Base-by-base conservation (phyloP, 53 echinoderm and acorn worm species). In the Hippasteria phrygiana region DNA sequence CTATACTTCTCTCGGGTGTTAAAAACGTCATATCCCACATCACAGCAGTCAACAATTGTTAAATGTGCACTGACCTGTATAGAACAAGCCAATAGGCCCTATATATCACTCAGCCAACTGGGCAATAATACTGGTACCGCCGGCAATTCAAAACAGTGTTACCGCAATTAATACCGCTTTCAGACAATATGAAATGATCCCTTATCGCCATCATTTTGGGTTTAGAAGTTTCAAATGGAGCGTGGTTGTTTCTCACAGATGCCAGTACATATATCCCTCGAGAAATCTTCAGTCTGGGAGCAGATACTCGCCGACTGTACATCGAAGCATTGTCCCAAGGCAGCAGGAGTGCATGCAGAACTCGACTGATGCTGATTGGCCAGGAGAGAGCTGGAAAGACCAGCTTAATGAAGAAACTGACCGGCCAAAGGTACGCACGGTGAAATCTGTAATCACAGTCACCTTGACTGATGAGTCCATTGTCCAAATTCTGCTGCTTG, bases 341-440 rank as follows among this genome's bases (percentile, higher is more conserved):
- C 22, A 95, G 89, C 48, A 91, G 88, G 74, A 91, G 93, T 17
- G 72, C 93, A 51, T 86, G 55, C 54, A 62, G 72, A 28, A 95
- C 93, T 55, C 26, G 80, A 29, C 80, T 95, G 45, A 88, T 93
- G 93, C 87, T 95, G 42, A 90, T 93, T 43, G 95, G 93, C 29
- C 95, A 95, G 71, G 91, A 89, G 55, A 26, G 91, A 36, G 91
- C 87, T 29, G 95, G 93, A 14, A 95, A 95, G 85, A 95, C 95
- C 14, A 91, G 91, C 31, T 87, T 95, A 12, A 95, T 84, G 82
- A 91, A 85, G 55, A 77, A 66, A 43, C 91, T 95, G 8, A 88
- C 80, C 16, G 91, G 88, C 22, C 86, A 84, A 93, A 90, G 78
- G 95, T 95, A 93, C 18, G 45, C 9, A 33, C 73, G n/a, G n/a